Conservation (phyloP, 1,140 invertebrate species). For the Eueides isabella region DNA sequence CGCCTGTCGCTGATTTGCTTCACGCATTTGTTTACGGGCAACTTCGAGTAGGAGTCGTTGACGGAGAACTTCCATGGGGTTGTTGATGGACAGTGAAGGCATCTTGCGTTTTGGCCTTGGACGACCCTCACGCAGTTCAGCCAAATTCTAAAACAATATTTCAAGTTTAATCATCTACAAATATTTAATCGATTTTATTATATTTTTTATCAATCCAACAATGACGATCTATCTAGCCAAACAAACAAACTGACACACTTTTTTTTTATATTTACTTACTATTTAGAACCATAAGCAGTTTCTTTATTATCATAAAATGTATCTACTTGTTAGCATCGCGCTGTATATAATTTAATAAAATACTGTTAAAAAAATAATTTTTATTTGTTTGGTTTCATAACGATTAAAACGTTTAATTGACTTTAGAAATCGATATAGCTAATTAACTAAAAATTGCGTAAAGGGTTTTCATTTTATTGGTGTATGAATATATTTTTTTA, state of each 20-base stretch:
- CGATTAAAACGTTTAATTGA: conserved; percentile 35
- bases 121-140: conserved; percentile 55
- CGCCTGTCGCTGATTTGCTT: conserved; percentile 84
- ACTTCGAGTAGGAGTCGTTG: conserved; percentile 89
- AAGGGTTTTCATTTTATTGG: conserved; percentile 15
- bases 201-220: not conserved
- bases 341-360: not conserved
- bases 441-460: conserved; percentile 54
- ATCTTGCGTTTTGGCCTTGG: conserved; percentile 82
- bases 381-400: conserved; percentile 24
- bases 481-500: not conserved
- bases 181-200: not conserved
- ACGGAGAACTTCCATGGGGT: conserved; percentile 89
- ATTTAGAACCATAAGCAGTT: not conserved
- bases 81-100: conserved; percentile 89
- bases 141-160: conserved; percentile 51
- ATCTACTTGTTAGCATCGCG: not conserved
- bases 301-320: not conserved
- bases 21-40: conserved; percentile 87
- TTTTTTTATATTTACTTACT: no score
- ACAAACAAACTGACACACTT: no score
- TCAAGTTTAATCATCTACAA: not conserved
- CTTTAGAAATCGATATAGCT: conserved; percentile 57
- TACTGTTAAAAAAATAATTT: conserved; percentile 5
- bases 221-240: no score